A percentile compares a stretch with the other conserved stretches of the same genome.
These are phyloP conservation scores for Protobothrops mucrosquamatus DNA, from an alignment of 2,113 vertebrate species.

Conservation along the genomic window DNA sequence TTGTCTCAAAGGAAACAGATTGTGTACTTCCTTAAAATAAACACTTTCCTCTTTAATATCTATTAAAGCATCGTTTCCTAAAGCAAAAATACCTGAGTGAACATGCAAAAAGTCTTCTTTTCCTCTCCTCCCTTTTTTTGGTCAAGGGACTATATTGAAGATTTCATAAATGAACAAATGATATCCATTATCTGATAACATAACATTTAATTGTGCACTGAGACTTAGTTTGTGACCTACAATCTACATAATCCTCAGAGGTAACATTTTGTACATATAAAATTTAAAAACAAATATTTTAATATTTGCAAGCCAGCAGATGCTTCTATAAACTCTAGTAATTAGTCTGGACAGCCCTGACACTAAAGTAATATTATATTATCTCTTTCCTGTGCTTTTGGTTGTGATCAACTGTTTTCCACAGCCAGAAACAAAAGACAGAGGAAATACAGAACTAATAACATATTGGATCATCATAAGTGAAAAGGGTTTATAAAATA, in stretches of 20 bases:
- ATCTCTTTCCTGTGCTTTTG: not conserved
- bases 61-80: slow-evolving; percentile 5
- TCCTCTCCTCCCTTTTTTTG: not conserved
- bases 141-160: not conserved
- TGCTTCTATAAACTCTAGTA: not conserved
- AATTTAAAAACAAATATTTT: not conserved
- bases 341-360: not conserved
- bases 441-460: not conserved
- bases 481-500: not conserved
- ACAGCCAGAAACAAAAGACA: not conserved
- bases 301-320: not conserved
- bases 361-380: not conserved
- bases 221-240: not conserved
- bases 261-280: not conserved
- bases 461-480: not conserved
- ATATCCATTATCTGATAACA: not conserved
- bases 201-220: not conserved
- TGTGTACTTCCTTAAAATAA: not conserved
- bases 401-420: not conserved
- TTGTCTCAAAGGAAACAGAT: not conserved
- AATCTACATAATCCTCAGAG: not conserved
- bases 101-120: not conserved
- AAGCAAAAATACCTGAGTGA: not conserved
- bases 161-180: not conserved
- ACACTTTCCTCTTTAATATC: not conserved